A percentile compares a stretch with the other conserved stretches of the same genome.
Evolutionary conservation across 2,113 vertebrate species (phyloP).

Genomic region (Arenaria interpres): DNA sequence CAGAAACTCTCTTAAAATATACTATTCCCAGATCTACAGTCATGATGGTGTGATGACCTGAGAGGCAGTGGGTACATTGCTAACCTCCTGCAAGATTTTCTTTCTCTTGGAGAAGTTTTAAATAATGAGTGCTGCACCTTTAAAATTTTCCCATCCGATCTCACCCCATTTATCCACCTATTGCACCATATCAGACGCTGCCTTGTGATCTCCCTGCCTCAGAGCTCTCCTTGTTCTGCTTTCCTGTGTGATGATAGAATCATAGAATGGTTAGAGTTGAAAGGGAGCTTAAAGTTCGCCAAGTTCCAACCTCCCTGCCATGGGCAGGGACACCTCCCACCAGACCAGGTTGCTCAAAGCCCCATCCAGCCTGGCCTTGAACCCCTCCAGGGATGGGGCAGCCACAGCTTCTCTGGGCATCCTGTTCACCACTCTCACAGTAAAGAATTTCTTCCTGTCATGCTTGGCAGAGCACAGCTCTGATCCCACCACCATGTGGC

Average conservation of each 20-base stretch:
- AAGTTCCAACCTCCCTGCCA: too few species aligned
- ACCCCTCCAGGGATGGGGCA: neutral
- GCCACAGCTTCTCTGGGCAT: neutral
- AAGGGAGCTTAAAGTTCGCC: neutral
- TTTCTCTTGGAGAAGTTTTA: neutral
- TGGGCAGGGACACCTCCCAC: neutral
- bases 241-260: neutral
- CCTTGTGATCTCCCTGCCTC: neutral
- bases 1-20: neutral
- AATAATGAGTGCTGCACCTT: accelerated
- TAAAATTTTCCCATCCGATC: neutral
- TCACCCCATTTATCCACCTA: neutral
- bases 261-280: too few species aligned
- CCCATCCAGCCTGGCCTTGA: neutral
- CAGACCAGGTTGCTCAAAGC: neutral
- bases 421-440: neutral
- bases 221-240: neutral
- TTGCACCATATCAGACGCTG: neutral
- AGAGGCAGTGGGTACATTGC: neutral
- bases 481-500: neutral
- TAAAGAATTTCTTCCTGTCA: neutral
- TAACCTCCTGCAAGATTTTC: neutral
- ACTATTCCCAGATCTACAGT: neutral
- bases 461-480: neutral
- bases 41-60: neutral